Percentiles rank a stretch among this genome's conserved stretches.
phyloP scores from a whole-genome alignment of 92 coral and sea anemone species.

The Zoanthus gigantus region DNA sequence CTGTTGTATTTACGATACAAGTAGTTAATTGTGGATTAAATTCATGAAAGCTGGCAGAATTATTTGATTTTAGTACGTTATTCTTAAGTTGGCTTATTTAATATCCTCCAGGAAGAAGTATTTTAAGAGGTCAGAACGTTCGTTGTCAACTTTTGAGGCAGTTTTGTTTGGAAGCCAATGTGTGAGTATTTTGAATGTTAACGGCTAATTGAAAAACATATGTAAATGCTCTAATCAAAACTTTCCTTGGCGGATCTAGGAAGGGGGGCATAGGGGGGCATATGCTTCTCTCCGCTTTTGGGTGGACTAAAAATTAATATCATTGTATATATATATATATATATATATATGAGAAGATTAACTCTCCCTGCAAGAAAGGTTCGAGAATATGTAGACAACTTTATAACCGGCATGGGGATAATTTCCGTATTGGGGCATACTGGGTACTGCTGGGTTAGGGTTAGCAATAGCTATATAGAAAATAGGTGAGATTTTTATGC shows the following conservation, averaged over 20 bases:
- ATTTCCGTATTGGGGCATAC: too few species aligned
- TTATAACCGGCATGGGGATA: too few species aligned
- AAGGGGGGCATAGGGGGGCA: too few species aligned
- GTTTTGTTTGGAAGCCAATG: background rate
- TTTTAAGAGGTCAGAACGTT: background rate
- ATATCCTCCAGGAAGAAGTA: constrained; percentile 7
- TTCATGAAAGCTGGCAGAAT: background rate
- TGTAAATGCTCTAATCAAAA: background rate
- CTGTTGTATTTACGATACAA: background rate
- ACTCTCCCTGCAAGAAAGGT: too few species aligned
- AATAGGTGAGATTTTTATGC: too few species aligned
- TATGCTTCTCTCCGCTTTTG: too few species aligned
- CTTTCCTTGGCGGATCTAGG: background rate
- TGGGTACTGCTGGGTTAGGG: too few species aligned
- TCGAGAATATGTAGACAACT: too few species aligned
- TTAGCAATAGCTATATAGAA: too few species aligned
- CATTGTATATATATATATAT: too few species aligned
- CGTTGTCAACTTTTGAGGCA: background rate
- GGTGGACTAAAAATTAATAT: too few species aligned
- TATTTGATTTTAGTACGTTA: background rate
- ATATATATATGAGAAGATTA: too few species aligned
- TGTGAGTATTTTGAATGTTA: background rate
- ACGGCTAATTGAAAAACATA: background rate
- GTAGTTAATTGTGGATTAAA: background rate
- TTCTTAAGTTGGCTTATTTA: background rate